Percentiles rank a stretch among this genome's conserved stretches.
phyloP scores from a whole-genome alignment of 2,888 invertebrate species.

The Dugesia japonica region DNA sequence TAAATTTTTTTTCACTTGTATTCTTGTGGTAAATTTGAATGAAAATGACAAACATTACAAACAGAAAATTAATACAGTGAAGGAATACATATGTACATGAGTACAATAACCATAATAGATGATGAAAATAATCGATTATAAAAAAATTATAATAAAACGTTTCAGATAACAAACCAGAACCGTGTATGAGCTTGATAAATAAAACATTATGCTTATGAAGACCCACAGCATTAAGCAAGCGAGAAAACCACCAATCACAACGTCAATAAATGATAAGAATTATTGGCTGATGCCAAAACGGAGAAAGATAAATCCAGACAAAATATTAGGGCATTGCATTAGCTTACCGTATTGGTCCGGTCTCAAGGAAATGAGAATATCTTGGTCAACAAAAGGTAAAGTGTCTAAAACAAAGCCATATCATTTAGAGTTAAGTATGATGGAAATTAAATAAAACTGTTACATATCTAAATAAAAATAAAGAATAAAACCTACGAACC shows the following conservation, averaged over 20 bases:
- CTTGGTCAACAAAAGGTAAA: conserved; percentile 34
- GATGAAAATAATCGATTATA: no score
- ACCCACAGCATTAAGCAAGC: not conserved
- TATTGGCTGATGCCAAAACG: not conserved
- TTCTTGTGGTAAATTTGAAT: no score
- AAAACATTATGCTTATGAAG: not conserved
- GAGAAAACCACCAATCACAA: conserved; percentile 6
- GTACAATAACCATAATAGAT: no score
- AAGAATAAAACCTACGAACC: conserved; percentile 1
- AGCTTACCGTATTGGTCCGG: conserved; percentile 35
- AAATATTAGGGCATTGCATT: not conserved
- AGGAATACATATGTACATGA: no score
- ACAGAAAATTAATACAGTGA: no score
- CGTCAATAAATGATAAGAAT: not conserved
- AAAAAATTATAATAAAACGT: no score
- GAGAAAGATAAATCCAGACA: not conserved
- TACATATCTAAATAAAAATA: no score
- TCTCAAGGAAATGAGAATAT: conserved; percentile 35
- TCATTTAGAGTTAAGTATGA: not conserved
- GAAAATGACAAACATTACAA: no score
- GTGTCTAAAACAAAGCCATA: conserved; percentile 13
- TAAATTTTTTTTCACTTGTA: no score
- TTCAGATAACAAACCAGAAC: not conserved
- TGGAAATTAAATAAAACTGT: no score
- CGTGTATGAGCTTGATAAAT: not conserved